phyloP scores from a whole-genome alignment of 1,140 invertebrate species.

The Solenopsis invicta region DNA sequence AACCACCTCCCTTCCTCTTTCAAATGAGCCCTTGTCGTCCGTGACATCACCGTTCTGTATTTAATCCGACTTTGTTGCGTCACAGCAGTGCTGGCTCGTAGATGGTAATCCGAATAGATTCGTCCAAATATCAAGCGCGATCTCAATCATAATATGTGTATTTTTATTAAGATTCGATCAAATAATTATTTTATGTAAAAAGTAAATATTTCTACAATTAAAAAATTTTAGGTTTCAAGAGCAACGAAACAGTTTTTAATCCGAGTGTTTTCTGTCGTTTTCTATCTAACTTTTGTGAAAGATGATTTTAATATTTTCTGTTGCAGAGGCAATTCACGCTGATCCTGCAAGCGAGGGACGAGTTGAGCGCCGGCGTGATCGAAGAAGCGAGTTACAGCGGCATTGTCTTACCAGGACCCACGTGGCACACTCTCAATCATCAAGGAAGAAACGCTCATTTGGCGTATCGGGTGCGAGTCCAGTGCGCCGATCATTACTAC shows the following conservation, averaged over 20 bases:
- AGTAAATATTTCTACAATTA: not conserved
- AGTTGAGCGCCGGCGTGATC: slow-evolving; percentile 92
- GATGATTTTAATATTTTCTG: slow-evolving; percentile 64
- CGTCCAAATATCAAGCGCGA: not conserved
- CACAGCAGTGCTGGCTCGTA: not conserved
- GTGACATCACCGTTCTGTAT: slow-evolving; percentile 75
- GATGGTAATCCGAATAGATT: not conserved
- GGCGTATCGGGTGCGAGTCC: slow-evolving; percentile 95
- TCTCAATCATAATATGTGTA: not conserved
- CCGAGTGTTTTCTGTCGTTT: not conserved
- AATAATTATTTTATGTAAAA: not conserved
- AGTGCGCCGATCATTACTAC: slow-evolving; percentile 97
- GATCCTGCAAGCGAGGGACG: slow-evolving; percentile 95
- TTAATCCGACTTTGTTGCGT: slow-evolving; percentile 67
- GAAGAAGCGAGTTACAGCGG: slow-evolving; percentile 96
- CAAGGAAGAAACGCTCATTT: slow-evolving; percentile 91
- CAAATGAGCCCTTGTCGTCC: slow-evolving; percentile 69
- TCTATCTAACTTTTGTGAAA: slow-evolving; percentile 70
- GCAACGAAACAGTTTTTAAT: not conserved
- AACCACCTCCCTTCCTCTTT: slow-evolving; percentile 71
- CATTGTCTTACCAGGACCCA: slow-evolving; percentile 94
- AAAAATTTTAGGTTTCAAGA: not conserved
- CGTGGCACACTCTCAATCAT: slow-evolving; percentile 96
- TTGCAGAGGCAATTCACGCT: slow-evolving; percentile 96
- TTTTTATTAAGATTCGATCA: not conserved